phyloP scores from a whole-genome alignment of 2,113 vertebrate genomes.

The Coturnix japonica region DNA sequence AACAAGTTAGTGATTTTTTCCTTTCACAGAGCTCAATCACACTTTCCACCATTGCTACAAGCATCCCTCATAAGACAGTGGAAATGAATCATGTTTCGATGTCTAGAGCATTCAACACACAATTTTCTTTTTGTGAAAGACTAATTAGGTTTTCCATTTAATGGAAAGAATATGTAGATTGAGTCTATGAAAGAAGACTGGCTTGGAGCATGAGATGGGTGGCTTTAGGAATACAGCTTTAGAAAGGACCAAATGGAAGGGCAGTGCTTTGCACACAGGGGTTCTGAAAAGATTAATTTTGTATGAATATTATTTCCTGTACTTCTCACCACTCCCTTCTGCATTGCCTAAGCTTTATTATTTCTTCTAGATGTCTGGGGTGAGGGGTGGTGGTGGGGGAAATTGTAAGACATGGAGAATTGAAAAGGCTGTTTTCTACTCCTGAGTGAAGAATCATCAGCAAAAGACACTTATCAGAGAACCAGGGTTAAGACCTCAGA shows the following conservation, averaged over 20 bases:
- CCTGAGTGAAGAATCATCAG: conserved; percentile 21
- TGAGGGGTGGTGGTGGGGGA: neutral
- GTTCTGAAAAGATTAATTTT: neutral
- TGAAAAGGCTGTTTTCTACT: conserved; percentile 1
- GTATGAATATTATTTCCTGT: neutral
- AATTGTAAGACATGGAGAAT: neutral
- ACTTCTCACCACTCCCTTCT: neutral
- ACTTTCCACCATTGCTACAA: neutral
- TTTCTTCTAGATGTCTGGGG: neutral
- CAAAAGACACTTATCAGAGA: conserved; percentile 24
- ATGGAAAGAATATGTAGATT: neutral
- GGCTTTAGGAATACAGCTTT: neutral
- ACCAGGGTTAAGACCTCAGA: conserved; percentile 26
- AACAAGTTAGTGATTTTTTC: neutral
- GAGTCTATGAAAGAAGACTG: neutral
- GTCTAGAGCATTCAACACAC: neutral
- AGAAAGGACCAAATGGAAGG: neutral
- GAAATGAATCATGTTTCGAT: fast-evolving
- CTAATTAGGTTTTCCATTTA: neutral
- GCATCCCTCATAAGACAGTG: neutral
- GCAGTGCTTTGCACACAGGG: neutral
- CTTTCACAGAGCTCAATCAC: neutral
- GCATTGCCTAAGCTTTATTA: neutral
- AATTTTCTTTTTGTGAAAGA: neutral
- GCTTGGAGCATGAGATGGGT: neutral